Evolutionary conservation across 2,113 vertebrate species (phyloP).

Genomic region (Xerus inauris): DNA sequence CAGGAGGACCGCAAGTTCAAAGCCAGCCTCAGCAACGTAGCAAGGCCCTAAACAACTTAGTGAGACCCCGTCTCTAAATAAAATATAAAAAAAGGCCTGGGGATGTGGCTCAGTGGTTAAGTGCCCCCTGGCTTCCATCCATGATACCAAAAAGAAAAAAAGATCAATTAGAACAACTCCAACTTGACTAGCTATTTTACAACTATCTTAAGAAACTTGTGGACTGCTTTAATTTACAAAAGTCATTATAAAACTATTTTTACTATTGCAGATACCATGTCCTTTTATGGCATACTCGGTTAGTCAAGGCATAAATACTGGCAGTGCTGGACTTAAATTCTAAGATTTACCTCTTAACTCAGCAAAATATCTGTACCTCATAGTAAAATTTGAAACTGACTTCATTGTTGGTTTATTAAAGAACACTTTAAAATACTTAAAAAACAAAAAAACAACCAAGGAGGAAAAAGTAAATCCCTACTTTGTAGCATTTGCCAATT

Average conservation of each 20-base stretch:
- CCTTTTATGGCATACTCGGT: too few species aligned
- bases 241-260: not conserved
- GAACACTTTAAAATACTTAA: not conserved
- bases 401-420: not conserved
- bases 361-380: not conserved
- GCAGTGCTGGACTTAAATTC: not conserved
- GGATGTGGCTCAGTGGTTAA: too few species aligned
- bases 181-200: not conserved
- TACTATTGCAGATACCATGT: not conserved
- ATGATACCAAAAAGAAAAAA: too few species aligned
- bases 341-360: not conserved
- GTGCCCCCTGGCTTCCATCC: too few species aligned
- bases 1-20: too few species aligned
- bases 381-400: not conserved
- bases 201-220: not conserved
- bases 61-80: too few species aligned
- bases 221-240: not conserved
- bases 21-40: too few species aligned
- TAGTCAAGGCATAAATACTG: not conserved
- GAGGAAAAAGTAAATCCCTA: not conserved
- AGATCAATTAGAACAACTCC: not conserved
- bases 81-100: too few species aligned
- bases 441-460: too few species aligned
- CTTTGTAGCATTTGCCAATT: not conserved
- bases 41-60: too few species aligned